Conservation (phyloP, 2,888 invertebrate species). For the Tineola bisselliella region DNA sequence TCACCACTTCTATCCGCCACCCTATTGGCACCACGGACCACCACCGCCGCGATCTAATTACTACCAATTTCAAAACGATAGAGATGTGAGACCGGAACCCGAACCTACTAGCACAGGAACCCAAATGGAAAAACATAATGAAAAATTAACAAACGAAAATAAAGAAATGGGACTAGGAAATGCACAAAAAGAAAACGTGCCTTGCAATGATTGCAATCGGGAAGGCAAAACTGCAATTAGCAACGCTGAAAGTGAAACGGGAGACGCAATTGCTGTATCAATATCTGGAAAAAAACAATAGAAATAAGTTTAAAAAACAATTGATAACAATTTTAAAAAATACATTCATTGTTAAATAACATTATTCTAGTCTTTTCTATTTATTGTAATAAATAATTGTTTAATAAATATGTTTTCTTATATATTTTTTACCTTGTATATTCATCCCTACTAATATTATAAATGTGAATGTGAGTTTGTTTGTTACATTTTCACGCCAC, state of each 20-base stretch:
- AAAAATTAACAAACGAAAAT: not conserved
- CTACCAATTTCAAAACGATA: not conserved
- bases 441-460: too few relatives aligned
- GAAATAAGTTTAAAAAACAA: not conserved
- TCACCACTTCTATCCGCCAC: constrained; percentile 19
- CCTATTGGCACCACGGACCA: constrained; percentile 15
- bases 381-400: not conserved
- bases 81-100: not conserved
- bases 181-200: too few relatives aligned
- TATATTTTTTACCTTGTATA: not conserved
- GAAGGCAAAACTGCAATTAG: constrained; percentile 24
- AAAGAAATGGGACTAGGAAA: not conserved
- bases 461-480: too few relatives aligned
- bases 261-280: constrained; percentile 37
- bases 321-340: not conserved
- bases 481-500: too few relatives aligned
- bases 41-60: not conserved
- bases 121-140: not conserved
- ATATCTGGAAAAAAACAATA: constrained; percentile 26
- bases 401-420: not conserved
- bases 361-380: not conserved
- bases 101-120: not conserved
- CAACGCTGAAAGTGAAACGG: constrained; percentile 34
- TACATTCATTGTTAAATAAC: not conserved
- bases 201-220: constrained; percentile 9